Percentiles rank a stretch among this genome's conserved stretches.
These are phyloP conservation scores for Euzophera pinguis DNA, from an alignment of 2,888 invertebrate species.

Conservation along the genomic window DNA sequence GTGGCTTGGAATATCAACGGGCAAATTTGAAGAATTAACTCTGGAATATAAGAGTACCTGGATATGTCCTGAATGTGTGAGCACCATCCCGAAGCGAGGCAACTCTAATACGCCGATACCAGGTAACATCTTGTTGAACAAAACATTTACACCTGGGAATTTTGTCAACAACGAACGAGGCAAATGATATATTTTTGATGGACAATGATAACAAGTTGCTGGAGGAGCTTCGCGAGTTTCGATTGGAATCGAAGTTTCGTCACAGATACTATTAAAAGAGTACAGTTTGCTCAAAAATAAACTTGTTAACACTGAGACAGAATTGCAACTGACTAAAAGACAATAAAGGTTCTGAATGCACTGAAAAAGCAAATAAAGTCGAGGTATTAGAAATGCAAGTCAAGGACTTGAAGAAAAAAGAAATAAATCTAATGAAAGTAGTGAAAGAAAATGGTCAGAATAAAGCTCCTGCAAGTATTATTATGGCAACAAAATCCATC, in stretches of 20 bases:
- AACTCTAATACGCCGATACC: background rate
- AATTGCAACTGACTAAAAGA: too few relatives aligned
- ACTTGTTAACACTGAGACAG: background rate
- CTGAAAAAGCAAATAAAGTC: too few relatives aligned
- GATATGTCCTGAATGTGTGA: constrained; percentile 1
- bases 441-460: background rate
- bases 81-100: background rate
- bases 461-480: background rate
- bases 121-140: background rate
- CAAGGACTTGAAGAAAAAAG: too few relatives aligned
- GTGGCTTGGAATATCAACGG: constrained; percentile 9
- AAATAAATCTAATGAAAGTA: background rate
- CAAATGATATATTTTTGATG: background rate
- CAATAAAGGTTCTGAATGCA: too few relatives aligned
- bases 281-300: background rate
- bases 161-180: background rate
- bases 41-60: background rate
- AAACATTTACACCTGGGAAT: background rate
- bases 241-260: background rate
- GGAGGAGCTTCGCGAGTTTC: constrained; percentile 1
- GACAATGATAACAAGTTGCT: background rate
- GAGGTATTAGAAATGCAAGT: too few relatives aligned
- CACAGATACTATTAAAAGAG: background rate
- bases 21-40: background rate
- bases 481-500: constrained; percentile 2